phyloP scores from a whole-genome alignment of 2,797 vertebrate species.

The Tenualosa ilisha region DNA sequence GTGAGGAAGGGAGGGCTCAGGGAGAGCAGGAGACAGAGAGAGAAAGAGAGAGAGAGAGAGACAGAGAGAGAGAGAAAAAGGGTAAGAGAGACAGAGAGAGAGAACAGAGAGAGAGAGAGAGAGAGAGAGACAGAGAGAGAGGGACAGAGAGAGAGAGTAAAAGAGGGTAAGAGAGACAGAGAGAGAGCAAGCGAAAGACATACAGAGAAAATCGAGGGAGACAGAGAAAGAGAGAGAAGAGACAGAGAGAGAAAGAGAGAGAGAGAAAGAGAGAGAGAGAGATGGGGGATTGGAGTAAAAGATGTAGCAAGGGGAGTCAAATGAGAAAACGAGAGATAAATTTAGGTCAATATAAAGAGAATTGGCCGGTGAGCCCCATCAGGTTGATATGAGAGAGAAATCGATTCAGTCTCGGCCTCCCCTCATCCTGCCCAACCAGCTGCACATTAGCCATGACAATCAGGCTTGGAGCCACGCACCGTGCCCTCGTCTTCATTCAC shows the following conservation, averaged over 20 bases:
- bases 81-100: background rate
- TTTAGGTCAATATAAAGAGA: background rate
- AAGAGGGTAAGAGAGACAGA: background rate
- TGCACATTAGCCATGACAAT: background rate
- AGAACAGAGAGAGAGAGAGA: background rate
- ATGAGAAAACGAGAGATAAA: slow-evolving; percentile 1
- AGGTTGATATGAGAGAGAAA: background rate
- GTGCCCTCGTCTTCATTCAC: background rate
- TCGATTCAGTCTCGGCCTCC: background rate
- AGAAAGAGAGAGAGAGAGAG: background rate
- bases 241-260: background rate
- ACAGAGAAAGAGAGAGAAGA: background rate
- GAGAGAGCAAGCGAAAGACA: too few species aligned
- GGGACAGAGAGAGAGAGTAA: background rate
- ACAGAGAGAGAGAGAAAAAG: too few species aligned
- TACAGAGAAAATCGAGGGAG: background rate
- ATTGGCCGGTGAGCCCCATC: background rate
- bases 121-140: background rate
- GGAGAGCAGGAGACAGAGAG: background rate
- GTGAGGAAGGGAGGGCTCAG: background rate
- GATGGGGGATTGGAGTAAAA: background rate
- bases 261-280: background rate
- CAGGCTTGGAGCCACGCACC: background rate
- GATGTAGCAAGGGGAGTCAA: background rate
- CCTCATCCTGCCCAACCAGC: background rate